A percentile compares a stretch with the other conserved stretches of the same genome.
phyloP scores from a whole-genome alignment of 2,888 invertebrate species.

The Ganaspis brasiliensis region DNA sequence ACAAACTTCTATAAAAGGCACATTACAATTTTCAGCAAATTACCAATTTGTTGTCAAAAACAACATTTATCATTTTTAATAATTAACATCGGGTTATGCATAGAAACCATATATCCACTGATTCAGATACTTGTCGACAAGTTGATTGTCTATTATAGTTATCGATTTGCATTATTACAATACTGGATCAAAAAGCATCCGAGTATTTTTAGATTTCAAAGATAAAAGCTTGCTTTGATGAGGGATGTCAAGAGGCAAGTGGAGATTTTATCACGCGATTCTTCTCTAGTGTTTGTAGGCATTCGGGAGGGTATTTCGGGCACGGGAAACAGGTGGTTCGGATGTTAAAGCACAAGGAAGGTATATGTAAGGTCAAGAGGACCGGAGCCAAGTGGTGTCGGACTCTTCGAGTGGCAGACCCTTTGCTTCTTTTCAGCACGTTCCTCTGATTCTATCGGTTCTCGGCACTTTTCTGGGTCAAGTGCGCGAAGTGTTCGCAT shows the following conservation, averaged over 20 bases:
- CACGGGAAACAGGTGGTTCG: conserved; percentile 37
- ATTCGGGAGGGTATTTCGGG: conserved; percentile 1
- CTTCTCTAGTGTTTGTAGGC: conserved; percentile 1
- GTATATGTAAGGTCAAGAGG: conserved; percentile 38
- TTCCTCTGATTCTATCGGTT: conserved; percentile 37
- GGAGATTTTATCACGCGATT: conserved; percentile 12
- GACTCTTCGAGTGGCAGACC: conserved; percentile 15
- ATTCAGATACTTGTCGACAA: too few species aligned
- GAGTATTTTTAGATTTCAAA: not conserved
- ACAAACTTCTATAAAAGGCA: too few species aligned
- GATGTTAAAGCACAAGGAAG: conserved; percentile 27
- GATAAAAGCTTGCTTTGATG: not conserved
- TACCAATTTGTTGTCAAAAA: too few species aligned
- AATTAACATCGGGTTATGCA: too few species aligned
- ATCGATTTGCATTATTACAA: too few species aligned
- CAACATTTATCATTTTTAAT: too few species aligned
- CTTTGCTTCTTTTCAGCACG: conserved; percentile 27
- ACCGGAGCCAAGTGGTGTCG: conserved; percentile 33
- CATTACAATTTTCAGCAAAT: too few species aligned
- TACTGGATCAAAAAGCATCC: too few species aligned
- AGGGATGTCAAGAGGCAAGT: not conserved
- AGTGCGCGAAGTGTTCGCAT: conserved; percentile 29
- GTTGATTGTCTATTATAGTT: too few species aligned
- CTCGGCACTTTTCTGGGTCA: conserved; percentile 22
- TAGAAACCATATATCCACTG: too few species aligned